Conservation (phyloP, 1,140 invertebrate genomes). For the Drosophila mauritiana region DNA sequence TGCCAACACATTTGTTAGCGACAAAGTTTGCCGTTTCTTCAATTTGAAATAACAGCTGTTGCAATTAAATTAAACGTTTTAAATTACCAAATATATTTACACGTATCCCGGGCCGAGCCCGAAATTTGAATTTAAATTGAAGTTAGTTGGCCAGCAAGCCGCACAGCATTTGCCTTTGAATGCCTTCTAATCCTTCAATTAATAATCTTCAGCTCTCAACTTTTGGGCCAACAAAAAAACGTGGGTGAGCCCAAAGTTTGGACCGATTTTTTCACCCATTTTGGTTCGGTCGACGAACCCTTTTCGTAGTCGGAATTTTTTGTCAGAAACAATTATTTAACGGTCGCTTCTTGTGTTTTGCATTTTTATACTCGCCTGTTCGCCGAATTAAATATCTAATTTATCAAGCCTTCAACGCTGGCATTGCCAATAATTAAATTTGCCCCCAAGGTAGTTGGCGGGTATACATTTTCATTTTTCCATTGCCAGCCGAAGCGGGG, state of each 20-base stretch:
- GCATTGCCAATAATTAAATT: conserved; percentile 52
- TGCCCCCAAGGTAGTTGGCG: not conserved
- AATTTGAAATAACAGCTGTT: conserved; percentile 77
- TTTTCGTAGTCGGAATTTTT: conserved; percentile 74
- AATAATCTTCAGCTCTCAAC: conserved; percentile 73
- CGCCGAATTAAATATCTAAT: conserved; percentile 66
- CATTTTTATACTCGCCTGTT: conserved; percentile 34
- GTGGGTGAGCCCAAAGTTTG: conserved; percentile 56
- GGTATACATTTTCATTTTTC: not conserved
- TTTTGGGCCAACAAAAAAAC: conserved; percentile 31
- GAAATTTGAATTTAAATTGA: conserved; percentile 82
- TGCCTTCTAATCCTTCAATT: conserved; percentile 82
- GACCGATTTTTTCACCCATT: not conserved
- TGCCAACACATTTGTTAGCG: conserved; percentile 70
- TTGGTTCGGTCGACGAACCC: conserved; percentile 45
- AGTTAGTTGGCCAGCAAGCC: conserved; percentile 63
- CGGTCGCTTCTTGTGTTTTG: conserved; percentile 25
- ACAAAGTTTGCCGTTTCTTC: conserved; percentile 41
- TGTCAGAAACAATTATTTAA: conserved; percentile 68
- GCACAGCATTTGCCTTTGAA: conserved; percentile 51
- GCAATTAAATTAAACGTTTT: conserved; percentile 81
- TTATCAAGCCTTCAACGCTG: conserved; percentile 55
- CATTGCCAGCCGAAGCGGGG: not conserved
- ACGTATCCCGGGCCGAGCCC: conserved; percentile 47
- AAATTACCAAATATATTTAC: conserved; percentile 70